phyloP scores from a whole-genome alignment of 2,797 vertebrate species.

The Eupleurogrammus muticus region DNA sequence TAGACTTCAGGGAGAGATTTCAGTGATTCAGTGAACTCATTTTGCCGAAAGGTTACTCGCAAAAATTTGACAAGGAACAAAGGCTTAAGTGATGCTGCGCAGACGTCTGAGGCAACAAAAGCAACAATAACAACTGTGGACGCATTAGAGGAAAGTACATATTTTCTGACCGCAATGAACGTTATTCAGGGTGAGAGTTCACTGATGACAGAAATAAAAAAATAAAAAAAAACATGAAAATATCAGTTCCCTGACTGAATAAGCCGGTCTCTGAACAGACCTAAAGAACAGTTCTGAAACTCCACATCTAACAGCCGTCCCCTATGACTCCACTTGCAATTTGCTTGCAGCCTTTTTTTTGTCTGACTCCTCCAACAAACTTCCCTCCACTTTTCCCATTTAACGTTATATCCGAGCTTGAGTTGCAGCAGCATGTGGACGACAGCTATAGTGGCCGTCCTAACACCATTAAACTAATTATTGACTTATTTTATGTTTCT shows the following conservation, averaged over 20 bases:
- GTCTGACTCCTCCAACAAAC: not conserved
- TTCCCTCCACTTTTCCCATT: constrained; percentile 10
- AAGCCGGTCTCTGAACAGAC: constrained; percentile 13
- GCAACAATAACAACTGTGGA: constrained; percentile 1
- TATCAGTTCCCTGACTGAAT: constrained; percentile 14
- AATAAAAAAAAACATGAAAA: constrained; percentile 23
- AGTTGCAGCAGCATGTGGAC: no score
- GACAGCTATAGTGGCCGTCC: constrained; percentile 8
- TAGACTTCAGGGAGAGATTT: not conserved
- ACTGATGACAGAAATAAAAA: constrained; percentile 12
- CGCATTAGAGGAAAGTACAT: not conserved
- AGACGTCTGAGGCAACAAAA: not conserved
- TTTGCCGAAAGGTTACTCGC: not conserved
- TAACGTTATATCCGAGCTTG: constrained; percentile 10
- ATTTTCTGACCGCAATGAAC: constrained; percentile 7
- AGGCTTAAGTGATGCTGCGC: constrained; percentile 9
- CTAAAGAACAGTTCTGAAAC: constrained; percentile 1
- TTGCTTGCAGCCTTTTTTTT: constrained; percentile 2
- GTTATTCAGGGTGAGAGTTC: constrained; percentile 15
- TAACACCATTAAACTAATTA: constrained; percentile 28
- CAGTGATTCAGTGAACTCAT: not conserved
- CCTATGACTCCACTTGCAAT: not conserved
- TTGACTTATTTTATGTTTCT: constrained; percentile 28
- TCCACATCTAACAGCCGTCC: constrained; percentile 18
- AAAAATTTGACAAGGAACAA: constrained; percentile 9